Percentiles rank a stretch among this genome's conserved stretches.
phyloP scores from a whole-genome alignment of 2,113 vertebrate genomes.

The Oryzias woworae region DNA sequence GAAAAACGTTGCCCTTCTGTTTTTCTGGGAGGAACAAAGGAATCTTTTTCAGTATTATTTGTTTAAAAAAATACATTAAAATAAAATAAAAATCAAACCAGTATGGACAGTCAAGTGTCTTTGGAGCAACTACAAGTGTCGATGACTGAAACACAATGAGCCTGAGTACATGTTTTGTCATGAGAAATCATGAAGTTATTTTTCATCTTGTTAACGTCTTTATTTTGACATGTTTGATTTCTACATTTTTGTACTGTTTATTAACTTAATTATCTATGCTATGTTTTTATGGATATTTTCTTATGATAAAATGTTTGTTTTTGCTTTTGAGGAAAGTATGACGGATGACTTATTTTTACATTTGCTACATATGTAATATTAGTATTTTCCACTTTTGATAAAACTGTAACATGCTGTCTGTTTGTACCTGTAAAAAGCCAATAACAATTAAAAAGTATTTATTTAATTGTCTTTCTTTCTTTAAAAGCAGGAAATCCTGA shows the following conservation, averaged over 20 bases:
- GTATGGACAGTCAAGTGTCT: conserved; percentile 61
- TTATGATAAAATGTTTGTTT: conserved; percentile 92
- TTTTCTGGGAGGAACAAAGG: conserved; percentile 35
- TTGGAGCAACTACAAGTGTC: conserved; percentile 32
- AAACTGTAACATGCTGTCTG: conserved; percentile 99
- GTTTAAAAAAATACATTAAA: neutral
- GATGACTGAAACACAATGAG: conserved; percentile 71
- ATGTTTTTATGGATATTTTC: conserved; percentile 98
- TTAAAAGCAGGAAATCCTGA: too few relatives aligned
- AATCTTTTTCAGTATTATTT: conserved; percentile 8
- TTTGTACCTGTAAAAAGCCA: conserved; percentile 99
- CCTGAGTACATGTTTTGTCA: conserved; percentile 80
- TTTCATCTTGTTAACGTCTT: conserved; percentile 58
- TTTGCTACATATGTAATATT: conserved; percentile 99
- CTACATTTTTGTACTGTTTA: conserved; percentile 89
- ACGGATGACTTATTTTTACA: conserved; percentile 94
- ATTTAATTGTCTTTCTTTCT: conserved; percentile 84
- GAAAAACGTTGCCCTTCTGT: conserved; percentile 23
- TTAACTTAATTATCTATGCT: conserved; percentile 90
- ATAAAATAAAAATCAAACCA: conserved; percentile 27
- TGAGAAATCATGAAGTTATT: conserved; percentile 72
- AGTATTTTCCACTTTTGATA: conserved; percentile 99
- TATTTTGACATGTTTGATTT: conserved; percentile 82
- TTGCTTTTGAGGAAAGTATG: conserved; percentile 99
- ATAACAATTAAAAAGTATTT: conserved; percentile 99